phyloP scores from a whole-genome alignment of 2,797 vertebrate genomes.

The Bovichtus diacanthus region DNA sequence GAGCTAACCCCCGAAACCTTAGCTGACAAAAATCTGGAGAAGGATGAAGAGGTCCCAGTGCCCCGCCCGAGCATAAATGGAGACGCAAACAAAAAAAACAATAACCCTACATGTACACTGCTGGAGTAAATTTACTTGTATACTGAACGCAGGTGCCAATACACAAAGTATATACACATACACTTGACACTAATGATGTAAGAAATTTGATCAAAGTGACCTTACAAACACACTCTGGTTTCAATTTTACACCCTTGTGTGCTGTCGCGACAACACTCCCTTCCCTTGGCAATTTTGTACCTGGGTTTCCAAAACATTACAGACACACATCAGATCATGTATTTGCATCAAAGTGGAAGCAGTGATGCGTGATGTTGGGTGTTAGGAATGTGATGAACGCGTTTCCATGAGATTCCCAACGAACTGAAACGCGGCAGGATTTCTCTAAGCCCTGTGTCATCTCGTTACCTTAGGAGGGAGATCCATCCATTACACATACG shows the following conservation, averaged over 20 bases:
- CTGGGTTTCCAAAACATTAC: conserved; percentile 40
- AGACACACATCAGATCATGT: conserved; percentile 19
- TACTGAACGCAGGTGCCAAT: conserved; percentile 38
- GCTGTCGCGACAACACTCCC: conserved; percentile 23
- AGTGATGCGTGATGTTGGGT: conserved; percentile 31
- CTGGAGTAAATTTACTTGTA: conserved; percentile 28
- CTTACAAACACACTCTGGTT: conserved; percentile 40
- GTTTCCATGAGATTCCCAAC: conserved; percentile 54
- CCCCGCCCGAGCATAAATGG: conserved; percentile 67
- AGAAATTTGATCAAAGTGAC: conserved; percentile 55
- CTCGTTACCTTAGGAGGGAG: conserved; percentile 49
- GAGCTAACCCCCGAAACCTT: conserved; percentile 78
- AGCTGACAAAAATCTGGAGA: conserved; percentile 80
- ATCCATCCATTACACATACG: conserved; percentile 46
- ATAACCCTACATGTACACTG: not conserved
- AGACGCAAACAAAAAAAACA: conserved; percentile 55
- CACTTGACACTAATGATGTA: conserved; percentile 13
- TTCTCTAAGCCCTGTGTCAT: conserved; percentile 44
- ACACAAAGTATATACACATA: conserved; percentile 26
- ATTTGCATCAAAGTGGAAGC: conserved; percentile 31
- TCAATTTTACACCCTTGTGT: conserved; percentile 34
- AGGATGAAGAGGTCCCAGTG: conserved; percentile 69
- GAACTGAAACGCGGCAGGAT: conserved; percentile 33
- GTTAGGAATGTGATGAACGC: conserved; percentile 52
- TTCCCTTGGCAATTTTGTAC: conserved; percentile 22